Percentiles rank a stretch among this genome's conserved stretches.
Evolutionary conservation across 2,113 vertebrate genomes (phyloP).

Genomic region (Ptyas mucosa): DNA sequence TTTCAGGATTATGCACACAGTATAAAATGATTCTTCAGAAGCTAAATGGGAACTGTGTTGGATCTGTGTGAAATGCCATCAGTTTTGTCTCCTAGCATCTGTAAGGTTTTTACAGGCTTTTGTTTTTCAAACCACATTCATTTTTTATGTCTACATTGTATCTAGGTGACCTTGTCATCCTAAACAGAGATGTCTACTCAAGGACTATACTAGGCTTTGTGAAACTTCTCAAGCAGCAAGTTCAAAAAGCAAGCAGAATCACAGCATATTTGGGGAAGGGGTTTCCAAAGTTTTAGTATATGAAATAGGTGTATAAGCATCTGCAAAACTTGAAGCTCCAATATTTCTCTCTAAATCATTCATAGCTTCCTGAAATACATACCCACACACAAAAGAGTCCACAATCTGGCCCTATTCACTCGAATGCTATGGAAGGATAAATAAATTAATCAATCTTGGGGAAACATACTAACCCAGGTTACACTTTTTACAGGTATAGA

Average conservation of each 20-base stretch:
- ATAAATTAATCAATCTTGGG: background rate
- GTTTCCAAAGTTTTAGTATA: background rate
- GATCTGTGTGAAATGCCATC: background rate
- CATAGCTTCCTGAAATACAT: background rate
- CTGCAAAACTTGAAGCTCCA: background rate
- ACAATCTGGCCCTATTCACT: background rate
- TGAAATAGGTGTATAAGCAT: background rate
- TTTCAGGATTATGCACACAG: background rate
- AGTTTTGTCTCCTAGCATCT: background rate
- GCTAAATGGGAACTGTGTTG: background rate
- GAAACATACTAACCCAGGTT: background rate
- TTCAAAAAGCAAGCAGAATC: background rate
- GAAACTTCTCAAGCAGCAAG: background rate
- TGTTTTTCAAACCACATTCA: background rate
- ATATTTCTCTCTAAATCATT: background rate
- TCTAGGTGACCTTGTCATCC: background rate
- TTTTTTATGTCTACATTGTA: background rate
- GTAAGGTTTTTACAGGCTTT: background rate
- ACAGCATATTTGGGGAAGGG: background rate
- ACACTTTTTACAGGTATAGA: background rate
- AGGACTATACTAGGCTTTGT: background rate
- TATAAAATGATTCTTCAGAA: background rate
- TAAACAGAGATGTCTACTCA: background rate
- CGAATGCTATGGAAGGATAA: background rate
- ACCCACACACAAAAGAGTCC: background rate